These are phyloP conservation scores for Hormiphora californensis DNA, from an alignment of 37 sponge, comb jelly and placozoan species.

Conservation along the genomic window DNA sequence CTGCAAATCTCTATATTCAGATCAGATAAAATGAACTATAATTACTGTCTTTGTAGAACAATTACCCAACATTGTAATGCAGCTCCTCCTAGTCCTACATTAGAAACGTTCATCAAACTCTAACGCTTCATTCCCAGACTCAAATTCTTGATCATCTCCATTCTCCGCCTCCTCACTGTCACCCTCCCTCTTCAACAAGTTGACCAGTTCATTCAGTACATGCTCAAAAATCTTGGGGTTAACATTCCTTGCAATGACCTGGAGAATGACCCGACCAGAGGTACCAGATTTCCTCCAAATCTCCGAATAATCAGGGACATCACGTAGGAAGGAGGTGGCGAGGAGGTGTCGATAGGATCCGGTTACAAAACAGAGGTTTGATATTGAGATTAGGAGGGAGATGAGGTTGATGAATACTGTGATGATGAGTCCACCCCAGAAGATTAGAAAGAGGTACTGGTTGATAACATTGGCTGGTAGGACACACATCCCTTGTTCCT, in stretches of 20 bases:
- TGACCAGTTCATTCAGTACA: constrained; percentile 47
- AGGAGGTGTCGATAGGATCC: constrained; percentile 35
- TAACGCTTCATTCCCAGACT: no score
- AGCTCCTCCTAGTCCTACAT: no score
- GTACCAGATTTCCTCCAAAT: constrained; percentile 51
- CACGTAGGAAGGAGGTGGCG: constrained; percentile 53
- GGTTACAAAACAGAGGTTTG: constrained; percentile 41
- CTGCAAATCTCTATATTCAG: no score
- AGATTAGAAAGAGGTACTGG: constrained; percentile 53
- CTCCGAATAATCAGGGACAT: constrained; percentile 36
- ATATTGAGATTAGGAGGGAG: constrained; percentile 9
- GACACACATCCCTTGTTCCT: constrained; percentile 52
- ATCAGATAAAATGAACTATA: no score
- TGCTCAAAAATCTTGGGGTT: constrained; percentile 55
- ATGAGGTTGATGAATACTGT: constrained; percentile 25
- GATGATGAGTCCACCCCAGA: constrained; percentile 41
- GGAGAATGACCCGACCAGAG: constrained; percentile 37
- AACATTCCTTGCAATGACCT: constrained; percentile 43
- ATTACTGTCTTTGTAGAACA: no score
- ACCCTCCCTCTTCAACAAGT: constrained; percentile 23
- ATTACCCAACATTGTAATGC: no score
- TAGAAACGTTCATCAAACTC: no score
- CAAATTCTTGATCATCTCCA: no score
- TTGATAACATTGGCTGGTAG: constrained; percentile 33
- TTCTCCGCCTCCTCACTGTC: constrained; percentile 1